Base-by-base conservation (phyloP, 2,888 invertebrate species). In the Yponomeuta sedellus region DNA sequence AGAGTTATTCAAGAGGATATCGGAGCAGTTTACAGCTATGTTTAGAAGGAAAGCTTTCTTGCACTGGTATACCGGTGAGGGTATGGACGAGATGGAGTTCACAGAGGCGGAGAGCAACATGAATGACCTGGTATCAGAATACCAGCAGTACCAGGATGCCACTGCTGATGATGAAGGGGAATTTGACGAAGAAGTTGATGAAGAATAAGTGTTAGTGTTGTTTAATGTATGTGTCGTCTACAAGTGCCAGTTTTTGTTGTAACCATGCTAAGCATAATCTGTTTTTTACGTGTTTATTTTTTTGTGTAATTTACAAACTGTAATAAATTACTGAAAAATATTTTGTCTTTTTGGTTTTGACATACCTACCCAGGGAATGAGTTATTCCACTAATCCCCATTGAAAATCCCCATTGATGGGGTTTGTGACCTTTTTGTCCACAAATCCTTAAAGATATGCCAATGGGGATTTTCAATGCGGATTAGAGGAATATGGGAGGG, bases 21-120 rank as follows among this genome's bases (percentile, higher is more conserved):
- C 95, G 22, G 96, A 96, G 79, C 97, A 97, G 83, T 97, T 97
- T 79, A 94, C 95, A 66, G 96, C 97, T 75, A 97, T 98, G 98
- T 98, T 98, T 93, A 94, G 97, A 76, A 94, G 98, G 77, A 98
- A 97, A 92, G 98, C 98, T 78, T 98, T 98, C 94, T 93, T 98
- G 75, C 98, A 98, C 92, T 98, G 98, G 98, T 98, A 97, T 88
- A 96, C 96, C 56, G 97, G 96, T 67, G 97, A 97, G 81, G 97
- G 97, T 72, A 97, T 97, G 97, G 97, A 97, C 77, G 97, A 97
- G 80, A 95, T 96, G 95, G 97, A 97, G 86, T 97, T 97, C 91
- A 96, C 96, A 1, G 97, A 97, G 85, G 97, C 97, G 0, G 97
- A 97, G 81, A 96, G 95, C 78, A 97, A 96, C 88, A 94, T 96